Evolutionary conservation across 1,140 invertebrate species (phyloP), one percentile per base, ranked within the genome.

Genomic region (Brachionus manjavacas): DNA sequence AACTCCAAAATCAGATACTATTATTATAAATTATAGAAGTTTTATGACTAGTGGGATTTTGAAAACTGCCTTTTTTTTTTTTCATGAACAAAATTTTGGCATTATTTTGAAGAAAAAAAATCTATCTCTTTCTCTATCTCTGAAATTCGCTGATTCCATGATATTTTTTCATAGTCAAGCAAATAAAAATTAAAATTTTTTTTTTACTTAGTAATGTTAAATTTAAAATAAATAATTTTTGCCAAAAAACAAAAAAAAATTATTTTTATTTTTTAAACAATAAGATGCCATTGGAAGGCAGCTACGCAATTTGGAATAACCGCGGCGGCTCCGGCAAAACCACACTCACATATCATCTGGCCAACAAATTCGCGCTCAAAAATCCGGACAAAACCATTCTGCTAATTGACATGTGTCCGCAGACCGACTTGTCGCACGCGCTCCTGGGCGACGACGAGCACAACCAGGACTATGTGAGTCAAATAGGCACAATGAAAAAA

Each of bases 391-490:
- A 76, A 74, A 84, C 83, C 7, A 20, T 84, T 11, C 23, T 84
- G 14, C 7, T 84, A 31, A 64, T 84, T 25, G 83, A 84, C 28
- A 84, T 84, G 83, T 84, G 83, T 74, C 83, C 83, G n/a, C 83
- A 84, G 16, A 46, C 83, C 0, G 83, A 84, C 41, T 39, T 84
- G 20, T 72, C 66, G n/a, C 72, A 84, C 35, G 83, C 83, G 2
- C 43, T 84, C 0, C 68, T 84, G 0, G 83, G 83, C 20, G 66
- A 76, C 35, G 83, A 84, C 16, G 72, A 84, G 2, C 28, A 83
- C 20, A 23, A 23, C 16, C 35, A 70, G 14, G 83, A 84, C 43
- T 55, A 72, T 20, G 83, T 84, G 9, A 52, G 55, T 11, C 83
- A 74, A 74, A 60, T 84, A 23, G 49, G 83, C 23, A 68, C 68